Conservation (phyloP, 2,797 vertebrate species). For the Eulemur coronatus region DNA sequence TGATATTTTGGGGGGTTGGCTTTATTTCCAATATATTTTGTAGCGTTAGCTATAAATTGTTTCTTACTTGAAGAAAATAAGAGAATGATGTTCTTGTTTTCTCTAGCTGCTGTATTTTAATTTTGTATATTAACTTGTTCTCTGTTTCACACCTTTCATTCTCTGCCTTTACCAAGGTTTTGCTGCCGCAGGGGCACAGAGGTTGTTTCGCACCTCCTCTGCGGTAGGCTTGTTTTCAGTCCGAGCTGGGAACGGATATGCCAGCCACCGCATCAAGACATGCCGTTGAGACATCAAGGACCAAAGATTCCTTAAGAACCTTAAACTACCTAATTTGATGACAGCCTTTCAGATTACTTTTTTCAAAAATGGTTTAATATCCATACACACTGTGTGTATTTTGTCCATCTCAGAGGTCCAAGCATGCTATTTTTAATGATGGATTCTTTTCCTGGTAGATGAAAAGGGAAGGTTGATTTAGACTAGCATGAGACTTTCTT, state of each 20-base stretch:
- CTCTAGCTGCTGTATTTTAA: neutral
- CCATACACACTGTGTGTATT: neutral
- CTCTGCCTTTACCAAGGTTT: neutral
- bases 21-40: neutral
- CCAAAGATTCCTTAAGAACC: neutral
- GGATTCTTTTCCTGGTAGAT: neutral
- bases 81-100: neutral
- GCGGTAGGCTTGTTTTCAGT: neutral
- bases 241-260: neutral
- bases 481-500: neutral
- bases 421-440: neutral
- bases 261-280: neutral
- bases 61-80: neutral
- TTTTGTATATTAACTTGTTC: neutral
- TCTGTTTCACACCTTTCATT: neutral
- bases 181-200: too few species aligned
- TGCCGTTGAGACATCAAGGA: neutral
- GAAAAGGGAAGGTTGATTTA: neutral
- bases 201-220: neutral
- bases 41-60: fast-evolving
- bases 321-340: neutral
- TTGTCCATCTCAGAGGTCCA: neutral
- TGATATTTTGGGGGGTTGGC: neutral
- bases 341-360: neutral
- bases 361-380: neutral